Conservation (phyloP, 2,113 vertebrate genomes). For the Ptilonorhynchus violaceus region DNA sequence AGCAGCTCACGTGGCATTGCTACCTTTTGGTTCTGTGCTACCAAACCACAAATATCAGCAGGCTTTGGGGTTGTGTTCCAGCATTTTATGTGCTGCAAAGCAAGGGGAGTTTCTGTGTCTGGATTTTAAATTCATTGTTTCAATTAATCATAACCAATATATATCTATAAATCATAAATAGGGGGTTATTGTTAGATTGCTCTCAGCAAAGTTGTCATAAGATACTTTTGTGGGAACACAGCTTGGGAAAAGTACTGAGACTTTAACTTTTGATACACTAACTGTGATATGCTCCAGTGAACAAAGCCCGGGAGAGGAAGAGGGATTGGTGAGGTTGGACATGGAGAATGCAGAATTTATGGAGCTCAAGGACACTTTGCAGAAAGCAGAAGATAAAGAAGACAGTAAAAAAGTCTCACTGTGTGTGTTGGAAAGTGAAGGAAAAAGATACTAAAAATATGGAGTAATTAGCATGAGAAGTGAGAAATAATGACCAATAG, state of each 20-base stretch:
- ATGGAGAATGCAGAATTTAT: background rate
- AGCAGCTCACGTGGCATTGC: background rate
- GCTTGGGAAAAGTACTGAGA: background rate
- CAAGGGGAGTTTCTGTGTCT: background rate
- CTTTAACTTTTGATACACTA: background rate
- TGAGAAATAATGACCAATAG: background rate
- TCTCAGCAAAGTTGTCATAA: too few species aligned
- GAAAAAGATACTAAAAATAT: background rate
- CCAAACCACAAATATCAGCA: background rate
- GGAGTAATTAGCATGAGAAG: background rate
- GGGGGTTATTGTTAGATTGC: too few species aligned
- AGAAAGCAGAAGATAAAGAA: background rate
- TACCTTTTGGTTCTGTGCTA: background rate
- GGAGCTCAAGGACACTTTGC: background rate
- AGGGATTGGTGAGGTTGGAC: background rate
- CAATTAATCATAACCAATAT: background rate
- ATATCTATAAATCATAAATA: fast-evolving
- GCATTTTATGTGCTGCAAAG: background rate
- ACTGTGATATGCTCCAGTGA: background rate
- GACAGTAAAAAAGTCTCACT: background rate
- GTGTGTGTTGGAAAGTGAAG: background rate
- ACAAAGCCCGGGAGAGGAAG: background rate
- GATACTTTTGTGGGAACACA: background rate
- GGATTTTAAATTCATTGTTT: background rate
- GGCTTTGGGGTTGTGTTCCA: background rate